phyloP scores from a whole-genome alignment of 2,888 invertebrate genomes.

The Hypena proboscidalis region DNA sequence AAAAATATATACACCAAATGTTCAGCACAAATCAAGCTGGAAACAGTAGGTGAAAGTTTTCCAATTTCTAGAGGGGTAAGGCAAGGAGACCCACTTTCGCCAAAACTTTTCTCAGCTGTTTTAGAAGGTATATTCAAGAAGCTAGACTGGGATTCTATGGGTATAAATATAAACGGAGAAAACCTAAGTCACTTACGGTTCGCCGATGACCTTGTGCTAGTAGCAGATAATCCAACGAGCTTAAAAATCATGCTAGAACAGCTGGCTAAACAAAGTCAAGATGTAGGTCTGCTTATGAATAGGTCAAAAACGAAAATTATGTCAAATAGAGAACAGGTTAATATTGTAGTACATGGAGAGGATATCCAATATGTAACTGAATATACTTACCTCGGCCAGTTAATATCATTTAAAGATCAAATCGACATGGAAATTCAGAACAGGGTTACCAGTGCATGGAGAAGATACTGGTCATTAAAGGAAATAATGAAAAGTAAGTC shows the following conservation, averaged over 20 bases:
- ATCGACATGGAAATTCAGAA: slow-evolving; percentile 23
- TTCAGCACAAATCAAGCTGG: slow-evolving; percentile 3
- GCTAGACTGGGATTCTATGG: slow-evolving; percentile 2
- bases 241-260: slow-evolving; percentile 15
- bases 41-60: slow-evolving; percentile 3
- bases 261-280: slow-evolving; percentile 14
- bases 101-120: slow-evolving; percentile 7
- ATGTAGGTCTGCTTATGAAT: slow-evolving; percentile 19
- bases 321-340: slow-evolving; percentile 6
- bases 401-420: slow-evolving; percentile 17
- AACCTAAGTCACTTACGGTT: slow-evolving; percentile 10
- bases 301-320: slow-evolving; percentile 20
- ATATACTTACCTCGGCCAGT: slow-evolving; percentile 24
- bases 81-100: slow-evolving; percentile 11
- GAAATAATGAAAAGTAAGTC: slow-evolving; percentile 4
- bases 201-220: slow-evolving; percentile 11
- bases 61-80: slow-evolving; percentile 7
- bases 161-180: slow-evolving; percentile 11
- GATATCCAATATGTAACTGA: slow-evolving; percentile 24
- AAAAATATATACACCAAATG: slow-evolving; percentile 8
- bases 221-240: slow-evolving; percentile 4
- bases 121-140: background rate
- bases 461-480: slow-evolving; percentile 17
- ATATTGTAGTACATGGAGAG: background rate
- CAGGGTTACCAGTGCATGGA: slow-evolving; percentile 22